Evolutionary conservation across 2,888 invertebrate species (phyloP).

Genomic region (Thymelicus lineola): DNA sequence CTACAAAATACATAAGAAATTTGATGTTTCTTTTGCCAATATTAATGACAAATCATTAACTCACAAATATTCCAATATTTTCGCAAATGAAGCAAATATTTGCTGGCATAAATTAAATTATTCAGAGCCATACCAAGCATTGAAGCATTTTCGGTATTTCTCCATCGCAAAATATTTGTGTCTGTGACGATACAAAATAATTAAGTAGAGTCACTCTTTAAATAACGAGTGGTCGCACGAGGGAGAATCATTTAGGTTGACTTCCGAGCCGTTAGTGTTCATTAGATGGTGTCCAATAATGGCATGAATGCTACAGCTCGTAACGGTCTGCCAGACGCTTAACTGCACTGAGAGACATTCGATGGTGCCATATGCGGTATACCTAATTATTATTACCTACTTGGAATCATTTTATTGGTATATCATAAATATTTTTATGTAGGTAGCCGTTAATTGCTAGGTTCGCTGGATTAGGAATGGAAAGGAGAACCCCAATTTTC

Average conservation of each 20-base stretch:
- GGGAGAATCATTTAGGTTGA: conserved; percentile 54
- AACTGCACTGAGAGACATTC: conserved; percentile 54
- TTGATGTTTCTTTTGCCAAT: too few relatives aligned
- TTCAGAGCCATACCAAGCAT: not conserved
- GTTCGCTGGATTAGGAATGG: too few relatives aligned
- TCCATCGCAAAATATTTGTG: not conserved
- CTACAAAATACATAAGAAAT: too few relatives aligned
- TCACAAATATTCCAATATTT: not conserved
- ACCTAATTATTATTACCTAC: conserved; percentile 35
- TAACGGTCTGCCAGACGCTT: conserved; percentile 64
- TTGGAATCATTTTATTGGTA: too few relatives aligned
- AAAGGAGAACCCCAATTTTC: too few relatives aligned
- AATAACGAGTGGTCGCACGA: conserved; percentile 42
- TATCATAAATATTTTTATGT: too few relatives aligned
- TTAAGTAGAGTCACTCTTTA: conserved; percentile 41
- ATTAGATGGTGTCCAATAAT: conserved; percentile 77
- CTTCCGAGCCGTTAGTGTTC: conserved; percentile 72
- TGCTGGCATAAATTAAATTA: not conserved
- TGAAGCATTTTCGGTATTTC: not conserved
- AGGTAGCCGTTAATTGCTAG: too few relatives aligned
- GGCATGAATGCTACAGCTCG: conserved; percentile 63
- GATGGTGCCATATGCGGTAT: conserved; percentile 37
- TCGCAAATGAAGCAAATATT: not conserved
- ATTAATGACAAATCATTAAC: too few relatives aligned
- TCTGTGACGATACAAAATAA: conserved; percentile 33